Evolutionary conservation across 2,797 vertebrate species (phyloP), one percentile per base, ranked within the genome.

Genomic region (Coracias cyanogaster): DNA sequence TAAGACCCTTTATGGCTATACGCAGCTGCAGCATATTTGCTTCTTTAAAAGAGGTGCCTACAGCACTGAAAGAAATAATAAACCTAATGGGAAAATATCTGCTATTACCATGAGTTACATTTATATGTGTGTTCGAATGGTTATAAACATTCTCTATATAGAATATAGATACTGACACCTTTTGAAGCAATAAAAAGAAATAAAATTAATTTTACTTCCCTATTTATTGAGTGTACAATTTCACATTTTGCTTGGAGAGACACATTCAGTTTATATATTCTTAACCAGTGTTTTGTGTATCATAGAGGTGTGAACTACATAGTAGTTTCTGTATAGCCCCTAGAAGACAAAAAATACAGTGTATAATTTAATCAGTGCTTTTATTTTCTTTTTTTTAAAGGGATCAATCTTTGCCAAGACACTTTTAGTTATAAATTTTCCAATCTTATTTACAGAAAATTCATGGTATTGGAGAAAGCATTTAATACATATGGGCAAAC

Each of bases 51-150:
- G 26, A 79, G 25, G 35, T 13, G 8, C 20, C 28, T 90, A 45
- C 7, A 72, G 28, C 13, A 22, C 15, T 79, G 60, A 80, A 89
- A 64, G 29, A 61, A 62, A 89, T 67, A 93, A 88, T 35, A 84
- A 96, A 92, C 8, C 62, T 72, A 80, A 12, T 37, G 79, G 71
- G 55, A 91, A 96, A 81, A 67, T 83, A 80, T 82, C 79, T 85
- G 33, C 83, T 90, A 94, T 35, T 85, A 66, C 6, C 57, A 49
- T 61, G 49, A 35, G 20, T 93, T 61, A 82, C 8, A 87, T 64
- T 67, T 74, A 12, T n/a, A 65, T 45, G 8, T 69, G 39, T 67
- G 73, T 71, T 85, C 78, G 46, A 85, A 79, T 69, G 46, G 10
- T 46, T 62, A 82, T 54, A 11, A 37, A 31, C 61, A 72, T 86